phyloP scores from a whole-genome alignment of 2,888 invertebrate genomes.

The Drosophila niveifrons region DNA sequence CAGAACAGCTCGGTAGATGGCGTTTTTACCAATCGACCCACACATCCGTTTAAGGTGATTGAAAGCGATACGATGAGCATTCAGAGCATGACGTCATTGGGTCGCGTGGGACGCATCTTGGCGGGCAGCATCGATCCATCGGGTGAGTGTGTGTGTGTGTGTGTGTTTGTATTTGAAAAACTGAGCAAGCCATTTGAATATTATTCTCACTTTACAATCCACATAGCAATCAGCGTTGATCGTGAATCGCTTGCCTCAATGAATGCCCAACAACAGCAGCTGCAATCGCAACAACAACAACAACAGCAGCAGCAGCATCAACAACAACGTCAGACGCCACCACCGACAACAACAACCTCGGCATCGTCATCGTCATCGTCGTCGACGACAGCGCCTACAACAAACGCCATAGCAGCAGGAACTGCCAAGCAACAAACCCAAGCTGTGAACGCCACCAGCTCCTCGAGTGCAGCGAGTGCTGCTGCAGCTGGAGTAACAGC shows the following conservation, averaged over 20 bases:
- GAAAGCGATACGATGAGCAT: constrained; percentile 95
- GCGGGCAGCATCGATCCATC: constrained; percentile 89
- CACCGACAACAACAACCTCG: constrained; percentile 41
- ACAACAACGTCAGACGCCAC: constrained; percentile 53
- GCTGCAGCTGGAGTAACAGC: background rate
- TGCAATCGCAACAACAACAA: constrained; percentile 54
- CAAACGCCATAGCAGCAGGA: constrained; percentile 36
- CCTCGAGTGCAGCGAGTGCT: background rate
- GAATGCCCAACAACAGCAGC: constrained; percentile 69
- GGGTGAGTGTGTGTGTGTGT: constrained; percentile 82
- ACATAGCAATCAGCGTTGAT: constrained; percentile 83
- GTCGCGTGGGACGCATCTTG: constrained; percentile 92
- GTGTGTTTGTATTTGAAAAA: constrained; percentile 4
- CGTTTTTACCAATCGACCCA: constrained; percentile 89
- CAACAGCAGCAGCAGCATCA: constrained; percentile 45
- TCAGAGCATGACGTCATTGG: constrained; percentile 95
- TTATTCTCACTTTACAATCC: constrained; percentile 2
- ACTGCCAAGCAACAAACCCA: constrained; percentile 22
- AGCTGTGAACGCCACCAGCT: background rate
- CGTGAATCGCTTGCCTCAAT: constrained; percentile 83
- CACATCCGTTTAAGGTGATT: constrained; percentile 94
- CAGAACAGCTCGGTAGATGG: constrained; percentile 90
- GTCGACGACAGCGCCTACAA: constrained; percentile 35
- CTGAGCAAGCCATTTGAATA: background rate
- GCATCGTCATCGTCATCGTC: constrained; percentile 35